A percentile compares a stretch with the other conserved stretches of the same genome.
These are phyloP conservation scores for Apis cerana DNA, from an alignment of 1,140 invertebrate species.

Conservation along the genomic window DNA sequence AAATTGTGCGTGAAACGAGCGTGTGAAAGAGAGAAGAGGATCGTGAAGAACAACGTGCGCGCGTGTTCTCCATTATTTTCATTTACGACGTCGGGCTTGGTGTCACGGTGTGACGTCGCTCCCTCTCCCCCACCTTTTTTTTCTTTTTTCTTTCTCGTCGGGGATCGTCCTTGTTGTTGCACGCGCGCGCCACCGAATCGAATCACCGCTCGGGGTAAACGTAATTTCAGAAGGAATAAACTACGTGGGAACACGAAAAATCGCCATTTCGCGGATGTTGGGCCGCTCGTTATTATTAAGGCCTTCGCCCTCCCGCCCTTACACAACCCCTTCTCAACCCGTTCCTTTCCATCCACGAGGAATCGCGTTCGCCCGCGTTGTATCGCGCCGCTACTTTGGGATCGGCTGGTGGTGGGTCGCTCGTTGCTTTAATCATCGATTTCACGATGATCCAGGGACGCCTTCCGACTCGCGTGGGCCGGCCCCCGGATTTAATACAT, in stretches of 20 bases:
- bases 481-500: slow-evolving; percentile 43
- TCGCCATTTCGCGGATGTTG: slow-evolving; percentile 74
- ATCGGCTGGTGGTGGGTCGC: not conserved
- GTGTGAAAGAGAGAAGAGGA: not conserved
- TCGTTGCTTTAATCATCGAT: slow-evolving; percentile 55
- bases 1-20: too few relatives aligned
- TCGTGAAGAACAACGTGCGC: not conserved
- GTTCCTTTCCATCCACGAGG: slow-evolving; percentile 29
- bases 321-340: slow-evolving; percentile 5
- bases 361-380: slow-evolving; percentile 13
- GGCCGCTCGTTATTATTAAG: slow-evolving; percentile 70
- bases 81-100: slow-evolving; percentile 14
- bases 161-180: slow-evolving; percentile 53
- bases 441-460: slow-evolving; percentile 55
- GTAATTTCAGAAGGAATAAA: slow-evolving; percentile 74
- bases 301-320: slow-evolving; percentile 48
- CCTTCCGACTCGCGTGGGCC: slow-evolving; percentile 49
- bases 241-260: slow-evolving; percentile 76
- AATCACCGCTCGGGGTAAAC: slow-evolving; percentile 65
- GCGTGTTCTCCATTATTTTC: not conserved
- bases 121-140: not conserved
- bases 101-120: slow-evolving; percentile 22
- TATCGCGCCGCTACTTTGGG: slow-evolving; percentile 21
- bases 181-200: slow-evolving; percentile 48
- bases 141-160: not conserved